Conservation (phyloP, 2,888 invertebrate species). For the Phasia obesa region DNA sequence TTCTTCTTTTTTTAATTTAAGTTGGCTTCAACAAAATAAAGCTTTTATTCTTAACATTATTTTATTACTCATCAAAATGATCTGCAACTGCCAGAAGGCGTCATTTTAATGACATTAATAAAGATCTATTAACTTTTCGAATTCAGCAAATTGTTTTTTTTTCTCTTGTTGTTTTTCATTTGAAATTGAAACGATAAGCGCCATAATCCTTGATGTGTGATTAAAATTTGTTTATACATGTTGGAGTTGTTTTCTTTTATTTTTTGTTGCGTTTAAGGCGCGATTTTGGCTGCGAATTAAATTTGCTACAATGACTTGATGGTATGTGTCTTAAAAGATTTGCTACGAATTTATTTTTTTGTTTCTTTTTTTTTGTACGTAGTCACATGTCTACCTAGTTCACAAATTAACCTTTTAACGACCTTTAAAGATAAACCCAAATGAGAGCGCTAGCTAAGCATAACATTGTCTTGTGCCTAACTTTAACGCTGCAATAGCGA, state of each 20-base stretch:
- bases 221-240: constrained; percentile 53
- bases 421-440: no score
- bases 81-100: constrained; percentile 57
- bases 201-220: constrained; percentile 70
- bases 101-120: constrained; percentile 68
- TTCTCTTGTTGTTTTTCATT: constrained; percentile 35
- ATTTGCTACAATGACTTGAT: constrained; percentile 64
- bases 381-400: constrained; percentile 21
- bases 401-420: constrained; percentile 29
- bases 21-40: constrained; percentile 9
- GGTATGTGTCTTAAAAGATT: constrained; percentile 38
- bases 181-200: constrained; percentile 70
- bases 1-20: neutral
- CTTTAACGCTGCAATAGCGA: no score
- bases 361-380: neutral
- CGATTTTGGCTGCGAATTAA: constrained; percentile 58
- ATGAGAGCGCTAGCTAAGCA: no score
- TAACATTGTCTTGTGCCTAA: no score
- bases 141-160: constrained; percentile 45
- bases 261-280: constrained; percentile 40
- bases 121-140: constrained; percentile 66
- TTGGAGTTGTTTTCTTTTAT: constrained; percentile 3
- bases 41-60: constrained; percentile 36
- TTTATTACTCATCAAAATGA: constrained; percentile 61
- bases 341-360: neutral